These are phyloP conservation scores for Poecile atricapillus DNA, from an alignment of 2,113 vertebrate genomes.

Conservation along the genomic window DNA sequence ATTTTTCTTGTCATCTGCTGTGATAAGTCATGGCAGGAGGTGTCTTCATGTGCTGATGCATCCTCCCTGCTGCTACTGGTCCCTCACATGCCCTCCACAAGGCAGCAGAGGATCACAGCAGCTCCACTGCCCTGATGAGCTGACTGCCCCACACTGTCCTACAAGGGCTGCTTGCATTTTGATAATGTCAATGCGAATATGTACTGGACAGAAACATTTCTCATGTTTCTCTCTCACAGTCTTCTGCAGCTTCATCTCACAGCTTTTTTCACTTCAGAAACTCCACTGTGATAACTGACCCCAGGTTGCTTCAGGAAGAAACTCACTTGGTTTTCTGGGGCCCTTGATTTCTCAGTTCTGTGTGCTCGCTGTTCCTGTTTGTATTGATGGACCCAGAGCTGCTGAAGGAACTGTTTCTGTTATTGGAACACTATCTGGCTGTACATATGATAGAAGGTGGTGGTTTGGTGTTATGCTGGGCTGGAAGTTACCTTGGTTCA, in stretches of 20 bases:
- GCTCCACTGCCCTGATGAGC: not conserved
- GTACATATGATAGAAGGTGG: not conserved
- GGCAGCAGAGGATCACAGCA: not conserved
- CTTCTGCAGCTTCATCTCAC: not conserved
- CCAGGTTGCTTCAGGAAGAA: not conserved
- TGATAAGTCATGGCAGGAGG: not conserved
- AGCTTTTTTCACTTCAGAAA: not conserved
- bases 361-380: not conserved
- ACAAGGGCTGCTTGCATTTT: accelerated
- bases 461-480: not conserved
- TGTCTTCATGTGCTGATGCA: not conserved
- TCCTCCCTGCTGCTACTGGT: not conserved
- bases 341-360: not conserved
- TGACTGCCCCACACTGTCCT: not conserved
- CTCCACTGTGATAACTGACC: not conserved
- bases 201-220: not conserved
- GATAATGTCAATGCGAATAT: accelerated
- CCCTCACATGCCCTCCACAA: not conserved
- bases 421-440: not conserved
- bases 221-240: not conserved
- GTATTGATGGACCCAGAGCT: not conserved
- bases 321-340: not conserved
- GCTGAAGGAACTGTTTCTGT: not conserved
- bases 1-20: not conserved
- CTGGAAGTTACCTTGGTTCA: not conserved